Conservation (phyloP, 2,797 vertebrate genomes). For the Euthynnus affinis region DNA sequence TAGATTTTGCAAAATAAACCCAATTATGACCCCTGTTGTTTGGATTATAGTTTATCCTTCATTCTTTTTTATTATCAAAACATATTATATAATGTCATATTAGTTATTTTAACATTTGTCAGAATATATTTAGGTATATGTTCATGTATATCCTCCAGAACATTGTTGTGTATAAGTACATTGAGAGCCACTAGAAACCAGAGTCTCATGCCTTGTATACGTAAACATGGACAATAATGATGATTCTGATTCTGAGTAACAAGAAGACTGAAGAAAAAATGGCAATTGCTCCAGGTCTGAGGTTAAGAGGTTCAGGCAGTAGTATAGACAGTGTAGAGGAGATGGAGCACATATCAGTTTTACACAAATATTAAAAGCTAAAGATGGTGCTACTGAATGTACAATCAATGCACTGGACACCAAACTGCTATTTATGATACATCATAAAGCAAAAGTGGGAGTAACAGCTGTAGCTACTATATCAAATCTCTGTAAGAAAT, state of each 20-base stretch:
- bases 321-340: neutral
- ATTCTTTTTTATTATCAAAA: conserved; percentile 9
- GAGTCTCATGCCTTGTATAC: no score
- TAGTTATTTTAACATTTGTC: neutral
- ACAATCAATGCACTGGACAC: neutral
- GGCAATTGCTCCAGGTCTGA: neutral
- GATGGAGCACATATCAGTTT: neutral
- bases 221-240: no score
- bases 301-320: neutral
- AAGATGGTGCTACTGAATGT: neutral
- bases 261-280: neutral
- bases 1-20: conserved; percentile 22
- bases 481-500: neutral
- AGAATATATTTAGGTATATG: no score
- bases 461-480: neutral
- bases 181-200: no score
- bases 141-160: neutral
- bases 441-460: neutral
- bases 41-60: neutral
- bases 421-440: neutral
- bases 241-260: neutral
- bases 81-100: neutral
- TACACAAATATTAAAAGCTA: neutral
- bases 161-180: no score
- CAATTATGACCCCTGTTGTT: conserved; percentile 16